Percentiles rank a stretch among this genome's conserved stretches.
These are phyloP conservation scores for Catostomus latipinnis DNA, from an alignment of 2,797 vertebrate genomes.

Conservation along the genomic window DNA sequence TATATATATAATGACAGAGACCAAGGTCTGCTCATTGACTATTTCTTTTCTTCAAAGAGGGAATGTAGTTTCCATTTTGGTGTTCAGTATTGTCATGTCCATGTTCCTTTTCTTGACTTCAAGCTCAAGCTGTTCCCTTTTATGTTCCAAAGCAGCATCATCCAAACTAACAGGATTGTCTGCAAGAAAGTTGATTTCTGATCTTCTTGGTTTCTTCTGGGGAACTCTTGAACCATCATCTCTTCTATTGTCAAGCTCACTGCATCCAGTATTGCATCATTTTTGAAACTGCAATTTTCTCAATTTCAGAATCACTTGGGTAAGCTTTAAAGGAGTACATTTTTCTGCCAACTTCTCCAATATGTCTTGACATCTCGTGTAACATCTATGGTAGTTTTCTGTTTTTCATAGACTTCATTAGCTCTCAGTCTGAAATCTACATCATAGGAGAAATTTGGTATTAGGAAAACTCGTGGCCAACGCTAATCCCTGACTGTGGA, in stretches of 20 bases:
- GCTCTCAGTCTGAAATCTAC: neutral
- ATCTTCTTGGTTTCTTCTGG: neutral
- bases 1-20: too few relatives aligned
- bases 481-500: neutral
- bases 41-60: neutral
- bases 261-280: neutral
- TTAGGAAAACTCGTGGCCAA: neutral
- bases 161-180: neutral
- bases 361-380: neutral
- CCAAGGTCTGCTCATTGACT: too few relatives aligned
- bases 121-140: neutral
- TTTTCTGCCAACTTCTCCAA: neutral
- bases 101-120: neutral
- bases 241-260: neutral
- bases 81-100: too few relatives aligned
- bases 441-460: neutral
- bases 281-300: neutral
- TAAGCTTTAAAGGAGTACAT: neutral
- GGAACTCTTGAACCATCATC: neutral
- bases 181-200: constrained; percentile 18
- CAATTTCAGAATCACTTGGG: neutral
- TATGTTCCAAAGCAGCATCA: constrained; percentile 7
- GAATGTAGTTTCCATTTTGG: too few relatives aligned
- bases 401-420: neutral
- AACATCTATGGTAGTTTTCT: neutral